A percentile compares a stretch with the other conserved stretches of the same genome.
These are phyloP conservation scores for Stenoptilia bipunctidactyla DNA, from an alignment of 2,888 invertebrate genomes.

Conservation along the genomic window DNA sequence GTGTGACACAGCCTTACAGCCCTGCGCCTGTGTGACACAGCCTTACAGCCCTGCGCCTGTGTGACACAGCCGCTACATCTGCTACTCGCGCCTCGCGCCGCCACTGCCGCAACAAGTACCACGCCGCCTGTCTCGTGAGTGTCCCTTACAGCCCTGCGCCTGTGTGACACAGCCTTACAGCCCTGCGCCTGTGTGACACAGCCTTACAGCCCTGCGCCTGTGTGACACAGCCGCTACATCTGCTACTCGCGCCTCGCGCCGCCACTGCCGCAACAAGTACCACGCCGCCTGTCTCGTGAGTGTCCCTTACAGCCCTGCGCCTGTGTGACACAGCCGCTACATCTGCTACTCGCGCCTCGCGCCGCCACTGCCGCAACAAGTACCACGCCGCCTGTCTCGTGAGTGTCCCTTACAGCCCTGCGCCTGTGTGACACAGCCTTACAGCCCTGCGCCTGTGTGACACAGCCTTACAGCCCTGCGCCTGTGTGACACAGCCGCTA, in stretches of 20 bases:
- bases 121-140: neutral
- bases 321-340: neutral
- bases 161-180: too few species aligned
- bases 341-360: slow-evolving; percentile 90
- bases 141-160: neutral
- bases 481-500: neutral
- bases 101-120: neutral
- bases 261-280: neutral
- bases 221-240: neutral
- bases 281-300: neutral
- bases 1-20: too few species aligned
- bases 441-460: neutral
- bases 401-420: slow-evolving; percentile 12
- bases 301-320: neutral
- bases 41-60: neutral
- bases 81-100: too few species aligned
- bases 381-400: slow-evolving; percentile 93
- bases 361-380: slow-evolving; percentile 91
- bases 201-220: neutral
- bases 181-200: neutral
- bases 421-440: neutral
- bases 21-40: neutral
- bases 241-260: too few species aligned
- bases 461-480: too few species aligned
- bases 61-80: neutral